These are phyloP conservation scores for Conchocele bisecta DNA, from an alignment of 2,888 invertebrate species.

Conservation along the genomic window DNA sequence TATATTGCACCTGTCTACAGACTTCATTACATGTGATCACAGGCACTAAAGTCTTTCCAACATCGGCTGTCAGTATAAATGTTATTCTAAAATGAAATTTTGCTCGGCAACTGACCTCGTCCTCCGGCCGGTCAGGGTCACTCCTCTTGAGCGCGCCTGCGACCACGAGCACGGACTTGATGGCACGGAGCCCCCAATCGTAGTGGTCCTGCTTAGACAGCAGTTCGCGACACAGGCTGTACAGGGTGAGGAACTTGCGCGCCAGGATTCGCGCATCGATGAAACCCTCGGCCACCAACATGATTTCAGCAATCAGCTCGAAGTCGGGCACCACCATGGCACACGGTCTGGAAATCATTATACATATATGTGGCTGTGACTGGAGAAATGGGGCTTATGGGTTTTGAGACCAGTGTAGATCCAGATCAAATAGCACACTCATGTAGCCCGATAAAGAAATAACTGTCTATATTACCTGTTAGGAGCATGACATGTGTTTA, in stretches of 20 bases:
- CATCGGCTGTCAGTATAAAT: too few species aligned
- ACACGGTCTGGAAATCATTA: constrained; percentile 89
- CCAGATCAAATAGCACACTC: too few species aligned
- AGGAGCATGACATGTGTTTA: too few species aligned
- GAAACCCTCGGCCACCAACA: constrained; percentile 99
- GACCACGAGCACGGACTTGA: constrained; percentile 97
- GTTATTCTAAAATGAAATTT: too few species aligned
- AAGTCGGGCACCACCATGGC: constrained; percentile 99
- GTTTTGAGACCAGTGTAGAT: too few species aligned
- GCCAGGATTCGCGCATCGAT: constrained; percentile 96
- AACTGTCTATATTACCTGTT: too few species aligned
- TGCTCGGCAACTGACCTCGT: too few species aligned
- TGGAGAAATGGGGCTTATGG: too few species aligned
- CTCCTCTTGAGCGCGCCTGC: constrained; percentile 96
- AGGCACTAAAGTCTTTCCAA: too few species aligned
- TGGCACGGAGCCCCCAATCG: constrained; percentile 97
- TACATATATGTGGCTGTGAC: too few species aligned
- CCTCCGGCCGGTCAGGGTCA: constrained; percentile 96
- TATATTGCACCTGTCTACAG: background rate
- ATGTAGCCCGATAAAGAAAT: too few species aligned
- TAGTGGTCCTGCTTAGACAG: constrained; percentile 97
- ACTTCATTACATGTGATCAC: too few species aligned
- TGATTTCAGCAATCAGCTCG: constrained; percentile 98
- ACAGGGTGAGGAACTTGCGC: constrained; percentile 96
- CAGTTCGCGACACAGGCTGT: constrained; percentile 96